phyloP scores from a whole-genome alignment of 2,888 invertebrate species.

The Spodoptera exigua region DNA sequence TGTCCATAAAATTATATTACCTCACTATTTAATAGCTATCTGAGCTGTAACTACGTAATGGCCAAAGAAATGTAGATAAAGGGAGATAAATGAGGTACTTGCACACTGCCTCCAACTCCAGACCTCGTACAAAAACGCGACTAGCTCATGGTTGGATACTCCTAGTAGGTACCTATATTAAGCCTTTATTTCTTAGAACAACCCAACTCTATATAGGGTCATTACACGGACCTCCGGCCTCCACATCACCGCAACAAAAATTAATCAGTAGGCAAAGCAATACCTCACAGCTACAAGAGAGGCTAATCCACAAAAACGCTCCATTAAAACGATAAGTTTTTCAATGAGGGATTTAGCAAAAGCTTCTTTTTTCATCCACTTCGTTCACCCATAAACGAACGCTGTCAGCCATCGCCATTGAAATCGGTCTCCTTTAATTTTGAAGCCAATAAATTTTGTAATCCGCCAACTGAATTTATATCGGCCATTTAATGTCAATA shows the following conservation, averaged over 20 bases:
- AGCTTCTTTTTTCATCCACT: constrained; percentile 71
- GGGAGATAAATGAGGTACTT: constrained; percentile 40
- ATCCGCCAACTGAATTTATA: constrained; percentile 88
- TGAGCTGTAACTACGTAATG: constrained; percentile 21
- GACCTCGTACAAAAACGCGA: constrained; percentile 37
- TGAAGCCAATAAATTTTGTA: constrained; percentile 88
- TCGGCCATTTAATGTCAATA: constrained; percentile 87
- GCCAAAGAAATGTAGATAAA: constrained; percentile 41
- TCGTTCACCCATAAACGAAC: constrained; percentile 80
- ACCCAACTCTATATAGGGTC: constrained; percentile 34
- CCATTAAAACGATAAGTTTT: constrained; percentile 76
- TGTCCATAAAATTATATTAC: constrained; percentile 35
- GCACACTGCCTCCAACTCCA: constrained; percentile 33
- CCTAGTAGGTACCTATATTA: constrained; percentile 35
- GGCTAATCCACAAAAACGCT: constrained; percentile 63
- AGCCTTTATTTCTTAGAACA: constrained; percentile 31
- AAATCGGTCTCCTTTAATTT: constrained; percentile 88
- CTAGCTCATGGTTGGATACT: constrained; percentile 27
- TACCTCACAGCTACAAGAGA: constrained; percentile 46
- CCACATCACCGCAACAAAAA: constrained; percentile 42
- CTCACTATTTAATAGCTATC: constrained; percentile 45
- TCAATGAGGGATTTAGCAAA: constrained; percentile 72
- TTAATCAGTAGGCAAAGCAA: constrained; percentile 50
- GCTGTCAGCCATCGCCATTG: constrained; percentile 85
- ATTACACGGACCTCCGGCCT: constrained; percentile 36